Conservation (phyloP, 2,797 vertebrate species). For the Arrhamphus sclerolepis region DNA sequence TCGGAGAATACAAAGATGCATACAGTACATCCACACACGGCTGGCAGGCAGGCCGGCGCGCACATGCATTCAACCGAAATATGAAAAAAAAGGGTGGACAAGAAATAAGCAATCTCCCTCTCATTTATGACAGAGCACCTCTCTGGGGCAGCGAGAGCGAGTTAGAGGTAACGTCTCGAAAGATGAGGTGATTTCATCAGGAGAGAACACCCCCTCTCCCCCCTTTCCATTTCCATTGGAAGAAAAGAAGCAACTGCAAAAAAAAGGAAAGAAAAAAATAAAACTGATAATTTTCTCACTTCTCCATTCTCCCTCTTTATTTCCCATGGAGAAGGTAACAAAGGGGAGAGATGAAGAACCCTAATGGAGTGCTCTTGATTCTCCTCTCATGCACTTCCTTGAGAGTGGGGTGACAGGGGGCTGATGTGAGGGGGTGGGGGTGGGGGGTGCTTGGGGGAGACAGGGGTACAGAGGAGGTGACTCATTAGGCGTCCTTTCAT, state of each 20-base stretch:
- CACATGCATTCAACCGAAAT: background rate
- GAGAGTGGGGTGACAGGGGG: background rate
- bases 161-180: conserved; percentile 50
- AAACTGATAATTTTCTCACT: conserved; percentile 55
- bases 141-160: conserved; percentile 16
- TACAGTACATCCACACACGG: background rate
- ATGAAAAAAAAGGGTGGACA: conserved; percentile 9
- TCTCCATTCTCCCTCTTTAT: conserved; percentile 39
- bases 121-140: conserved; percentile 53
- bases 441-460: conserved; percentile 9
- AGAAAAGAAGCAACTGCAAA: conserved; percentile 32
- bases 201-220: conserved; percentile 41
- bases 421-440: background rate
- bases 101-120: conserved; percentile 45
- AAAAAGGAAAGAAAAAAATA: conserved; percentile 3
- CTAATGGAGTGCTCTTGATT: conserved; percentile 50
- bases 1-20: conserved; percentile 13
- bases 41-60: background rate
- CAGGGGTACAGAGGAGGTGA: conserved; percentile 28
- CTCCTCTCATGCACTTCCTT: conserved; percentile 22
- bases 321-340: conserved; percentile 49
- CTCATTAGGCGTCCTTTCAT: conserved; percentile 51
- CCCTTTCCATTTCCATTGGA: conserved; percentile 52
- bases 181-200: conserved; percentile 63
- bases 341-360: conserved; percentile 43